Evolutionary conservation across 2,113 vertebrate genomes (phyloP), one percentile per base, ranked within the genome.

Genomic region (Pseudorhombus dupliciocellatus): DNA sequence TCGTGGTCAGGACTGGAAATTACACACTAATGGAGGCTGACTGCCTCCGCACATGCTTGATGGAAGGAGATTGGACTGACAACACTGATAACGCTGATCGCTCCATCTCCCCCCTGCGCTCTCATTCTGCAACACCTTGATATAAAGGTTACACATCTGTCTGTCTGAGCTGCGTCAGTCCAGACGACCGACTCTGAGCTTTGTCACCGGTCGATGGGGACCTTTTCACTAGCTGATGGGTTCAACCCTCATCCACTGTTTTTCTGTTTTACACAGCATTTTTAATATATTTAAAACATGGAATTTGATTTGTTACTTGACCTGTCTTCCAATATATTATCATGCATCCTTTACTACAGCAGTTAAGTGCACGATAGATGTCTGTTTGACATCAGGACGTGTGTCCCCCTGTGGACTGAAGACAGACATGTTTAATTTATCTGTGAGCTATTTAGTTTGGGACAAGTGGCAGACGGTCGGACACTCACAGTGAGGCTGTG

Each of bases 41-140:
- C 71, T 72, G 60, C 55, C 4, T 73, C 83, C 50, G 26, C 24
- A 26, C 37, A 60, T 69, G 51, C 5, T 0, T 62, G 72, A 77
- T 72, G 77, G 79, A 54, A 51, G 66, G 72, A 83, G 78, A 87
- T 82, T 76, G 80, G 56, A 56, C 84, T 82, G 86, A 85, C 84
- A 88, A 75, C 66, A 84, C 24, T 70, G 80, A 87, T 88, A 53
- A 67, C 21, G 14, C 1, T 78, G 76, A 76, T 70, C 44, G 30
- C 50, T 88, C 80, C 68, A 69, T 87, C 78, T 75, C 75, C 55
- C 11, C 34, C 14, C 48, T 7, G 2, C 16, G 1, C 63, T 55
- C 65, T 77, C 77, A 55, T 34, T 52, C 56, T 24, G 71, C 34
- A 3, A 55, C 74, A 69, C 79, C 69, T 77, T 31, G 48, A 68